Evolutionary conservation across 2,113 vertebrate genomes (phyloP), one percentile per base, ranked within the genome.

Genomic region (Odocoileus virginianus): DNA sequence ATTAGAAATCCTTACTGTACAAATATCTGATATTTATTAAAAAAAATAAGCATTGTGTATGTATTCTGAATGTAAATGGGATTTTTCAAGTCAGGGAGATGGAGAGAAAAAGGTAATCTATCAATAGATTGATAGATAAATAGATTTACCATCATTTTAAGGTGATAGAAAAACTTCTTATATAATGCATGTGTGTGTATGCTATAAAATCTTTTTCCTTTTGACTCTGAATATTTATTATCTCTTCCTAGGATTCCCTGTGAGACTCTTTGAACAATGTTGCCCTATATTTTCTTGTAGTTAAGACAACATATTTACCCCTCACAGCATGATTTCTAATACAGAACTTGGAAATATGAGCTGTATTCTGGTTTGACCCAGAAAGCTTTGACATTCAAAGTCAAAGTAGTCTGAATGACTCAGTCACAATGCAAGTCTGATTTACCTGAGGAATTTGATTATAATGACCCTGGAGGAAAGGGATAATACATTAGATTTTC

Each of bases 381-480:
- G 96, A 97, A 98, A 97, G 36, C 90, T 98, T 96, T 98, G 95
- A 98, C 98, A 96, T 98, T 98, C 96, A 98, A 97, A 98, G 94
- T 96, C 55, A 93, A 67, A 97, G 43, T 74, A 2, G 6, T 96
- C 95, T 98, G 98, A 98, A 52, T 54, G 43, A 36, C 76, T 98
- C 89, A 58, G 94, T 58, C 88, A 98, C 97, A 57, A 97, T 93
- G 7, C 81, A 98, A 96, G 36, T 92, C 83, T 98, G 97, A 98
- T 97, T 98, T 98, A 98, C 98, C 91, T 64, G 97, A 93, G 84
- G 89, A 98, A 98, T 98, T 98, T 98, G 94, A 96, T 98, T 97
- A 96, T 98, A 98, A 98, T 98, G 98, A 98, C 89, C 89, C 98
- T 7, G 1, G 93, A 97, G 89, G 91, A 64, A 97, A 92, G 60